Evolutionary conservation across 37 sponge, comb jelly and placozoan species (phyloP), one percentile per base, ranked within the genome.

Genomic region (Chondrosia reniformis): DNA sequence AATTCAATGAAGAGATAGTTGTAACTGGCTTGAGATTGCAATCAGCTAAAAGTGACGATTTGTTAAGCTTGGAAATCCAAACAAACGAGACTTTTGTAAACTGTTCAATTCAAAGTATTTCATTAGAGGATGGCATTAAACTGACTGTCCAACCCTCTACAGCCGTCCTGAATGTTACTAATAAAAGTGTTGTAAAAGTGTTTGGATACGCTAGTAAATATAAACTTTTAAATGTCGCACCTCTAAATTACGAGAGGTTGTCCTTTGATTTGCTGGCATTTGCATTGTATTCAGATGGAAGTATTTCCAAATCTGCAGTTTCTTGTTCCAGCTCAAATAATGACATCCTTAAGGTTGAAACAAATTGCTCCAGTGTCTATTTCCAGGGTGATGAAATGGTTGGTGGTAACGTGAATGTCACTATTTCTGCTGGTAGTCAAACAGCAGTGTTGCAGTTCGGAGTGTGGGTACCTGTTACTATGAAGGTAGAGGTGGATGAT

Each of bases 341-440:
- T 6, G 39, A 21, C 12, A 44, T 84, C 22, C 46, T 91, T 27
- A 79, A 91, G 63, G 84, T 87, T 0, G 28, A 33, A 21, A 15
- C 52, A 24, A 32, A 82, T 34, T 92, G 92, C 55, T 82, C 83
- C 2, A 1, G 4, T 15, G 81, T 73, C 5, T 92, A 34, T 33
- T 77, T 92, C 72, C 46, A 83, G 62, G 92, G 92, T 9, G 33
- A 62, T n/a, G 92, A 92, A 43, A 77, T 33, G 2, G n/a, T 22
- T 0, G 88, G 92, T 36, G 33, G 72, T 34, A 37, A 63, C 2
- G 74, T 72, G 4, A 64, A 66, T 33, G 72, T 91, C 45, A 66
- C 24, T 24, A 57, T 91, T 7, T 2, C n/a, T 17, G 19, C 45
- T 45, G 56, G 45, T 22, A 40, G 42, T 33, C 3, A 1, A 3